These are phyloP conservation scores for Eupithecia subfuscata DNA, from an alignment of 2,888 invertebrate species.

Conservation along the genomic window DNA sequence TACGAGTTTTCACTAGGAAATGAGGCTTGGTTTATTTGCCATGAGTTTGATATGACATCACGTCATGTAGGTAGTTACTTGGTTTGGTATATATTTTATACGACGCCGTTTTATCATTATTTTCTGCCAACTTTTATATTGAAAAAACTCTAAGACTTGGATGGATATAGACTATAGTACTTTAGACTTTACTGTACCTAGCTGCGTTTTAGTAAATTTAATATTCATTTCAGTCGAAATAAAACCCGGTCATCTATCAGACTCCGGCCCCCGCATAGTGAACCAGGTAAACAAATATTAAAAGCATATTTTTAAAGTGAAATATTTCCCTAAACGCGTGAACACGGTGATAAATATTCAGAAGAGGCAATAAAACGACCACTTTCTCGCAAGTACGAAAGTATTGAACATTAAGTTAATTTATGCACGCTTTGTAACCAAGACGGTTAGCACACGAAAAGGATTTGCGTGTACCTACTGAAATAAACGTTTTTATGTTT, in stretches of 20 bases:
- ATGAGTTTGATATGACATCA: slow-evolving; percentile 46
- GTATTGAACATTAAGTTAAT: slow-evolving; percentile 82
- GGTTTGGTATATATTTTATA: not conserved
- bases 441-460: slow-evolving; percentile 65
- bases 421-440: slow-evolving; percentile 80
- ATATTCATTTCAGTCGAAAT: not conserved
- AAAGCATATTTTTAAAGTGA: slow-evolving; percentile 52
- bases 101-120: not conserved
- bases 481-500: slow-evolving; percentile 32
- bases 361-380: slow-evolving; percentile 76
- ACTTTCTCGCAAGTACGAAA: slow-evolving; percentile 80
- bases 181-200: not conserved
- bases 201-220: not conserved
- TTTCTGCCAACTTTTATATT: not conserved
- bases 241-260: not conserved
- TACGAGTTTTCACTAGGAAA: slow-evolving; percentile 59
- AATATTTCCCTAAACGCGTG: slow-evolving; percentile 64
- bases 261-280: slow-evolving; percentile 4
- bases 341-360: slow-evolving; percentile 76
- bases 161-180: not conserved
- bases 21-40: slow-evolving; percentile 54
- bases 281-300: slow-evolving; percentile 46
- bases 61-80: not conserved
- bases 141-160: not conserved
- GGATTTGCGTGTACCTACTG: slow-evolving; percentile 64